phyloP scores from a whole-genome alignment of 2,113 vertebrate genomes.

The Crocuta crocuta region DNA sequence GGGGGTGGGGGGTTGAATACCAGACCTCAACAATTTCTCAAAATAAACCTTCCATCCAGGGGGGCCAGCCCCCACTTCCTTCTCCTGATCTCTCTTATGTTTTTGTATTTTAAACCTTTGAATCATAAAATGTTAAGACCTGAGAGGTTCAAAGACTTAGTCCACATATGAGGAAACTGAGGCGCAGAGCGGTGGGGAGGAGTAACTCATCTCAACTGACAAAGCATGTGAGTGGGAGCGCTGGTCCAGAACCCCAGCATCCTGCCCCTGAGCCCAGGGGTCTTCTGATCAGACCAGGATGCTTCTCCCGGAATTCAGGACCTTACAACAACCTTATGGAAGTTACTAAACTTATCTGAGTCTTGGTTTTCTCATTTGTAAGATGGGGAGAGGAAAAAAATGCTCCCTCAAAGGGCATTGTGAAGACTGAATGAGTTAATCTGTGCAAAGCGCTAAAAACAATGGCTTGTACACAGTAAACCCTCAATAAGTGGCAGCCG shows the following conservation, averaged over 20 bases:
- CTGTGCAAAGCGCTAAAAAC: neutral
- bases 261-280: neutral
- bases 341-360: neutral
- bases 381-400: neutral
- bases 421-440: neutral
- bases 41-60: conserved; percentile 60
- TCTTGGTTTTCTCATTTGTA: neutral
- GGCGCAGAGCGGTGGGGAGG: neutral
- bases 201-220: neutral
- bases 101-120: neutral
- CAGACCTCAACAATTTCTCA: conserved; percentile 68
- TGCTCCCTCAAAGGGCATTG: neutral
- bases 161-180: neutral
- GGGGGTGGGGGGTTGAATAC: conserved; percentile 34
- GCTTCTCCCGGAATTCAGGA: neutral
- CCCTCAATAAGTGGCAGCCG: neutral
- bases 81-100: neutral
- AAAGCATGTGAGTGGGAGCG: accelerated
- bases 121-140: neutral
- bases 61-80: neutral
- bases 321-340: neutral
- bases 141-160: neutral
- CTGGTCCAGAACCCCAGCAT: neutral
- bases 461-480: neutral
- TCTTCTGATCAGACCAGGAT: neutral